Conservation (phyloP, 2,113 vertebrate species). For the Ivindomyrus marchei region DNA sequence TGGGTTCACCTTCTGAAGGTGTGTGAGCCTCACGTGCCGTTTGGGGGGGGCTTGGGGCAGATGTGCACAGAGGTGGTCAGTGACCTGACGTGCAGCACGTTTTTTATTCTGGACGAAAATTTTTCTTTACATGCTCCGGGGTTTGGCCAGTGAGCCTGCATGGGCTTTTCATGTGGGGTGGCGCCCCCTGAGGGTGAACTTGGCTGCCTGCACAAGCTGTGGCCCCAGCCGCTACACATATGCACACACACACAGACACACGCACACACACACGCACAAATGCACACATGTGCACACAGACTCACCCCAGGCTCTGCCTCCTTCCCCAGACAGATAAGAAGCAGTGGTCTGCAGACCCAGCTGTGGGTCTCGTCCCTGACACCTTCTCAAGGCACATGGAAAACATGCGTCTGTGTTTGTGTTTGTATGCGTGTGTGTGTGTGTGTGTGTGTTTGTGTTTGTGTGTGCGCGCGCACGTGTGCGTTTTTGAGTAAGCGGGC, state of each 20-base stretch:
- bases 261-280: background rate
- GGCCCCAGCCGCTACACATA: background rate
- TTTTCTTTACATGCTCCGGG: background rate
- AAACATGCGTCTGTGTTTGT: background rate
- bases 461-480: background rate
- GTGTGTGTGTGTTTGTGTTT: background rate
- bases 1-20: background rate
- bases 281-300: background rate
- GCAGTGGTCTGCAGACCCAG: background rate
- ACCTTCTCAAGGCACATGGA: constrained; percentile 1
- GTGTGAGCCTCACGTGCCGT: background rate
- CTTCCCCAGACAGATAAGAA: background rate
- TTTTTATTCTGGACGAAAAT: background rate
- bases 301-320: background rate
- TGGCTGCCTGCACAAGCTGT: background rate
- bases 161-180: background rate
- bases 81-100: background rate
- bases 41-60: background rate
- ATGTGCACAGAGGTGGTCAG: background rate
- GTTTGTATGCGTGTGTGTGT: background rate
- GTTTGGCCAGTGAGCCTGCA: background rate
- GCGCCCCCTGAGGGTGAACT: background rate
- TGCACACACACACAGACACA: background rate
- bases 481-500: constrained; percentile 42
- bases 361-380: background rate